Evolutionary conservation across 2,113 vertebrate species (phyloP).

Genomic region (Hippotragus niger): DNA sequence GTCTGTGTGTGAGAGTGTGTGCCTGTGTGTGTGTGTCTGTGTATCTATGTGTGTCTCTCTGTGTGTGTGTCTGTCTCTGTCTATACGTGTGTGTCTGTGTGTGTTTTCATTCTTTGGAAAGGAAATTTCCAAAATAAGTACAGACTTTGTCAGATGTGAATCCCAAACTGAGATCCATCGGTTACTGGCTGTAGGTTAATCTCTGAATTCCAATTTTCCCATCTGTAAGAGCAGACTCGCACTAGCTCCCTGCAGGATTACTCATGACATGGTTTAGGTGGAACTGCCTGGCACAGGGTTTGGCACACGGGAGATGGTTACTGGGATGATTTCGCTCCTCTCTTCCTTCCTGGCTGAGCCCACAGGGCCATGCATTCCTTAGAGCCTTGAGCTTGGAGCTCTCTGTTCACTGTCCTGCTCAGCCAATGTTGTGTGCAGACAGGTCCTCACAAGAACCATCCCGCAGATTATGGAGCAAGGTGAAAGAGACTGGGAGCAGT

Average conservation of each 20-base stretch:
- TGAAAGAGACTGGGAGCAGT: not conserved
- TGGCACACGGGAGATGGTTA: accelerated
- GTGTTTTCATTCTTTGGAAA: not conserved
- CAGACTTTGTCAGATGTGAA: not conserved
- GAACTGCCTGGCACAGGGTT: not conserved
- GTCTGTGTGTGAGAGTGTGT: not conserved
- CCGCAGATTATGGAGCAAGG: not conserved
- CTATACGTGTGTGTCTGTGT: not conserved
- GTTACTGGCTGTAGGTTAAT: not conserved
- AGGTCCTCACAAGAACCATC: not conserved
- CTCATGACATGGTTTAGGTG: not conserved
- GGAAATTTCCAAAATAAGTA: not conserved
- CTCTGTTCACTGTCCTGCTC: not conserved
- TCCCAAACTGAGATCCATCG: not conserved
- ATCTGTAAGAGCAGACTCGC: not conserved
- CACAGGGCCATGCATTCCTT: not conserved
- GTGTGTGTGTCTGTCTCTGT: not conserved
- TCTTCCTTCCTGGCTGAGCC: not conserved
- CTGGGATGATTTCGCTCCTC: not conserved
- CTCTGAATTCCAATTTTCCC: not conserved
- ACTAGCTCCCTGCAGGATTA: not conserved
- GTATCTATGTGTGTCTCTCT: not conserved
- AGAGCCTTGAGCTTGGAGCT: not conserved
- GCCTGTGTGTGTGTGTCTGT: not conserved
- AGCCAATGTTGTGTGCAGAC: not conserved